Base-by-base conservation (phyloP, 2,797 vertebrate genomes). In the Arctocebus calabarensis region DNA sequence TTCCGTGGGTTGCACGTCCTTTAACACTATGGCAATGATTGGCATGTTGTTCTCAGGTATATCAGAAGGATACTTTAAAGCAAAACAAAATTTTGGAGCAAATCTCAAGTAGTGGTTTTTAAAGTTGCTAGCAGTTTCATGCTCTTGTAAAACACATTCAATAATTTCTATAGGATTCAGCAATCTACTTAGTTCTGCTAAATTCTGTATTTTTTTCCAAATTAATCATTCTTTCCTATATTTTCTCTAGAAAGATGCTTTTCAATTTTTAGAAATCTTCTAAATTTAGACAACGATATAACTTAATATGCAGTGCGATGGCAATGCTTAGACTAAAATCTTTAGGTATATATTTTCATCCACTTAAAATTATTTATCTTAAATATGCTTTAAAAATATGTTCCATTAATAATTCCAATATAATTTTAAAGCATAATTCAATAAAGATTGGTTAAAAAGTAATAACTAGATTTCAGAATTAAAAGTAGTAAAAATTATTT, bases 131-230 rank as follows among this genome's bases (percentile, higher is more conserved):
- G 68, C 12, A 43, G 61, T 64, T 93, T 70, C 37, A 83, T 79
- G 86, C 68, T 71, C 37, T 40, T 29, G 2, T 73, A 32, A 88
- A 90, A 77, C 40, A 61, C 59, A 57, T 55, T 85, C 34, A 73
- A 5, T 40, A 32, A 32, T 66, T 48, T 84, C 12, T 22, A 13
- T 78, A 57, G 84, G 25, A 52, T 25, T 84, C 77, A 85, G 61
- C 88, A 97, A 87, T 79, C 52, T 34, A n/a, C 32, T 77, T 88
- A 83, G 88, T 82, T 96, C n/a, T 84, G 20, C 77, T 88, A 96
- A 83, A 86, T 83, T 96, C 34, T 84, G 82, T 66, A 73, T 70
- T 79, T 78, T 75, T 75, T 59, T 86, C 79, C 79, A 71, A 61
- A 59, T 52, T 59, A 43, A 61, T 64, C 17, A 64, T 48, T 87